Base-by-base conservation (phyloP, 23 tunicate genomes). In the Ascidia mentula region DNA sequence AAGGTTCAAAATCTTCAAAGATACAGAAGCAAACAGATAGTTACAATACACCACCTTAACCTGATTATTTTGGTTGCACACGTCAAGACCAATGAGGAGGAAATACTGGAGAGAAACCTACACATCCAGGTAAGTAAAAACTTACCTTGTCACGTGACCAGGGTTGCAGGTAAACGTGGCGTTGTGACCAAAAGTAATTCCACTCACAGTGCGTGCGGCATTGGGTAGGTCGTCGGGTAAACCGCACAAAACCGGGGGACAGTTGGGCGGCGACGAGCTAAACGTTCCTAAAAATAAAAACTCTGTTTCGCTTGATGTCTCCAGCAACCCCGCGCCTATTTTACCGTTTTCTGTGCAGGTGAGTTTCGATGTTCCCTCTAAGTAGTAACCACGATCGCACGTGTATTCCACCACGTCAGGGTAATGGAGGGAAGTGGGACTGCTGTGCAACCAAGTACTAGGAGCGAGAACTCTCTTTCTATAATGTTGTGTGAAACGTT, bases 181-280 rank as follows among this genome's bases (percentile, higher is more conserved):
- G 17, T 36, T 77, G 74, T 88, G 81, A 59, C 72, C 74, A 59
- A 83, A 93, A 26, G 98, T 93, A 6, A 72, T 38, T 24, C 83
- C 92, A 34, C 36, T 65, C 34, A 30, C 32, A 5, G 69, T 60
- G 7, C 77, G 59, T 4, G 28, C 28, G 2, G 87, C 69, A 73
- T 91, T 81, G 36, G 40, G 4, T 0, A 82, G 18, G 13, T 70
- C 37, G 0, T 6, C 15, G 4, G 97, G 97, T 5, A 45, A 2
- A 6, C 91, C 91, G 35, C 97, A 91, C 30, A 61, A 69, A 4
- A 79, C 86, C 8, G 97, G 91, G 18, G 46, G 46, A 72, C 97
- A 91, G 15, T 33, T 34, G 7, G 97, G 90, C 26, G 78, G 13
- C 18, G 77, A 20, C 18, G 79, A 39, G 53, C 77, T 74, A 72